Conservation (phyloP, 2,113 vertebrate genomes). For the Picathartes gymnocephalus region DNA sequence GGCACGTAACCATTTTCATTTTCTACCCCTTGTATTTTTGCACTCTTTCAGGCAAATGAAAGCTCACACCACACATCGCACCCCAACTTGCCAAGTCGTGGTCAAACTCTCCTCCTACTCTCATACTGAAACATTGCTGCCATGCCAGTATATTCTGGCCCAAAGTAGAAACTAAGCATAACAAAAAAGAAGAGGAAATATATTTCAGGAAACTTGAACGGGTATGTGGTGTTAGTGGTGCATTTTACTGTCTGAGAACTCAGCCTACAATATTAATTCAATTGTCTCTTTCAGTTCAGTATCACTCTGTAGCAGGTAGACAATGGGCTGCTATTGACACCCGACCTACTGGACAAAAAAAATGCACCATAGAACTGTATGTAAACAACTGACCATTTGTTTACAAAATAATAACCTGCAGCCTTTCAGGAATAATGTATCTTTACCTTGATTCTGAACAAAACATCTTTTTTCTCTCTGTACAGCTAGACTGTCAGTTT, state of each 20-base stretch:
- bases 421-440: neutral
- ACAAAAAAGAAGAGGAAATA: neutral
- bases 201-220: neutral
- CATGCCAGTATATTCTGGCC: neutral
- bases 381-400: neutral
- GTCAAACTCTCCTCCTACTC: neutral
- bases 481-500: neutral
- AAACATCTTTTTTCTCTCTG: neutral
- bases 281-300: neutral
- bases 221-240: neutral
- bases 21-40: neutral
- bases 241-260: neutral
- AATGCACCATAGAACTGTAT: neutral
- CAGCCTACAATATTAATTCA: neutral
- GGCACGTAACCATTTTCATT: neutral
- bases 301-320: neutral
- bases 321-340: neutral
- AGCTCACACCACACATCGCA: neutral
- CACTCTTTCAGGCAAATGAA: neutral
- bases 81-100: neutral
- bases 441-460: neutral
- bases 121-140: neutral
- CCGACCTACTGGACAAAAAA: neutral
- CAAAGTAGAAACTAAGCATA: neutral
- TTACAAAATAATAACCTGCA: conserved; percentile 10